Evolutionary conservation across 1,140 invertebrate genomes (phyloP).

Genomic region (Drosophila sechellia): DNA sequence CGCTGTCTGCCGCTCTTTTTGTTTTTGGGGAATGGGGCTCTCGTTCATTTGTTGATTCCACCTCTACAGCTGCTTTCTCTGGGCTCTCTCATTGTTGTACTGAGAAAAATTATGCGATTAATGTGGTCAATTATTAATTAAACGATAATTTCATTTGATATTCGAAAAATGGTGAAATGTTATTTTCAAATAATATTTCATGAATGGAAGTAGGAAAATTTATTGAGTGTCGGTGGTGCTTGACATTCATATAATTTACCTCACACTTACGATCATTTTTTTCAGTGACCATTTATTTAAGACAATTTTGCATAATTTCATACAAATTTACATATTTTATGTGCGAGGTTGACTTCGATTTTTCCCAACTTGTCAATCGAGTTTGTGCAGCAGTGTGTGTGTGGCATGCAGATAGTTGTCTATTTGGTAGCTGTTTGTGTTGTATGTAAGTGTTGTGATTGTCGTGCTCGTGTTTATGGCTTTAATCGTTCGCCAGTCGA

Average conservation of each 20-base stretch:
- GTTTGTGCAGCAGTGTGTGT: constrained; percentile 42
- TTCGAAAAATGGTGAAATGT: not conserved
- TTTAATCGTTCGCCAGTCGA: constrained; percentile 72
- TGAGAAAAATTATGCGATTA: not conserved
- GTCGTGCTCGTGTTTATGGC: constrained; percentile 70
- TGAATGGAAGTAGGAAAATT: no score
- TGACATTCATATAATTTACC: no score
- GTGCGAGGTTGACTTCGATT: constrained; percentile 58
- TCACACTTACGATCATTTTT: not conserved
- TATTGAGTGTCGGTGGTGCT: no score
- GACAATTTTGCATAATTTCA: constrained; percentile 78
- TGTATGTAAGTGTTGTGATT: constrained; percentile 49
- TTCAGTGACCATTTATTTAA: constrained; percentile 43
- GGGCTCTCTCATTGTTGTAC: constrained; percentile 6
- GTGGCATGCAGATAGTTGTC: constrained; percentile 48
- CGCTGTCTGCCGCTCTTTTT: constrained; percentile 48
- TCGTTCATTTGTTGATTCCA: constrained; percentile 71
- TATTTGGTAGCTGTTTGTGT: constrained; percentile 43
- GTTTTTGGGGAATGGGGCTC: constrained; percentile 10
- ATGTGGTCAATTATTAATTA: not conserved
- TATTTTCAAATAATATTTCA: not conserved
- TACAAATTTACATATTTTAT: constrained; percentile 73
- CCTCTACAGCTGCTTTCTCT: constrained; percentile 64
- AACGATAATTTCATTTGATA: no score
- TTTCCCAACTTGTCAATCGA: constrained; percentile 69